Evolutionary conservation across 2,888 invertebrate genomes (phyloP), one percentile per base, ranked within the genome.

Genomic region (Aporophyla nigra): DNA sequence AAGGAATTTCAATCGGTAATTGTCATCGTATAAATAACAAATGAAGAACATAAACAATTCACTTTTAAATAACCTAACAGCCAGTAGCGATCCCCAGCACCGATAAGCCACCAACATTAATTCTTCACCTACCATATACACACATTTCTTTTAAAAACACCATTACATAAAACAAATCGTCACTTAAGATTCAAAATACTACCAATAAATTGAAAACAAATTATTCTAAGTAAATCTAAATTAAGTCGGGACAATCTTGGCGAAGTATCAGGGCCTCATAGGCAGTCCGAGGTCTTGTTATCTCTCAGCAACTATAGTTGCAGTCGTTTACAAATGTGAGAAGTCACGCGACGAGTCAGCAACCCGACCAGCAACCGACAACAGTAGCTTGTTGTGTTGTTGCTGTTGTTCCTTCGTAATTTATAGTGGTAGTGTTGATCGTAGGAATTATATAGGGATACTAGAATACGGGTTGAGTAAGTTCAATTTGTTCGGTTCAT

Each of bases 291-390:
- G 63, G 71, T 58, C 72, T 14, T 71, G 89, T 91, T 94, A 95
- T 95, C 95, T 93, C 78, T 69, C 24, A 83, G 86, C 71, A 88
- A 86, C 89, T 92, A 51, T 33, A 91, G 90, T 91, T 90, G 89
- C 71, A 71, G 85, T 86, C 87, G 89, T 89, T 91, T 92, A 95
- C 95, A 94, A 96, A 96, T 95, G 95, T 92, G 92, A 90, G 86
- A 87, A 94, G 95, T 96, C 96, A 96, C 96, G 96, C 96, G 91
- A 95, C 84, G 83, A 86, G 83, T 80, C 88, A 78, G 82, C 88
- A 82, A 86, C 87, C 86, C 72, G 74, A 63, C 71, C 74, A 73
- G 76, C 71, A 69, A 71, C 83, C 82, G 68, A 85, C 85, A 85
- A 86, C 86, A 84, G 87, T 86, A 89, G 88, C 87, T 69, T 66